These are phyloP conservation scores for Dasysyrphus albostriatus DNA, from an alignment of 2,888 invertebrate genomes.

Conservation along the genomic window DNA sequence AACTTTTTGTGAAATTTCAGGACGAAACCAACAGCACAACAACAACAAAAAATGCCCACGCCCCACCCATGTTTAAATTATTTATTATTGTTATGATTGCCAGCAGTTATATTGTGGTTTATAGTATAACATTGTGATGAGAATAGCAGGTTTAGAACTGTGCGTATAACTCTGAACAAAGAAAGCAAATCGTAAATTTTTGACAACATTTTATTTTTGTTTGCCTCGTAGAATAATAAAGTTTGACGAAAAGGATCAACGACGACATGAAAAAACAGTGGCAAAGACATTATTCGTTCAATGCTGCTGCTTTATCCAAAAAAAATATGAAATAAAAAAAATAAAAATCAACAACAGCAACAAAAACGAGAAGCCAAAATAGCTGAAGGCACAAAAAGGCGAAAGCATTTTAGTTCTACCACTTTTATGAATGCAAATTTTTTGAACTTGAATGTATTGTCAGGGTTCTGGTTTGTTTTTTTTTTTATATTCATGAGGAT, in stretches of 20 bases:
- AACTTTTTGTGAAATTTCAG: conserved; percentile 54
- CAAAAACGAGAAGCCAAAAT: background rate
- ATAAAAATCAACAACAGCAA: conserved; percentile 28
- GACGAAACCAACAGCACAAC: conserved; percentile 17
- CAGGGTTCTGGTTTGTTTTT: conserved; percentile 54
- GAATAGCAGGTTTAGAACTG: conserved; percentile 16
- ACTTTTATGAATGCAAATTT: conserved; percentile 74
- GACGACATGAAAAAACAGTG: conserved; percentile 73
- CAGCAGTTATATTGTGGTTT: conserved; percentile 46
- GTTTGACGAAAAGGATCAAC: conserved; percentile 63
- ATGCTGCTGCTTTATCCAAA: conserved; percentile 36
- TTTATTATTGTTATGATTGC: conserved; percentile 71
- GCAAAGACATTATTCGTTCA: conserved; percentile 67
- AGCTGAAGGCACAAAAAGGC: conserved; percentile 40
- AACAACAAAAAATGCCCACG: conserved; percentile 23
- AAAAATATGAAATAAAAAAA: background rate
- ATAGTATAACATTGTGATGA: conserved; percentile 35
- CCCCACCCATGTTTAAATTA: conserved; percentile 30
- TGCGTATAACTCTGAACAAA: background rate
- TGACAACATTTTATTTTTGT: conserved; percentile 29
- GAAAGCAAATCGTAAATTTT: conserved; percentile 66
- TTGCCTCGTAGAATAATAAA: conserved; percentile 62
- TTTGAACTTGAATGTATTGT: conserved; percentile 63
- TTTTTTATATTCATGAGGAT: conserved; percentile 33
- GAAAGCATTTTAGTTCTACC: conserved; percentile 57